Evolutionary conservation across 1,140 invertebrate species (phyloP).

Genomic region (Caerostris darwini): DNA sequence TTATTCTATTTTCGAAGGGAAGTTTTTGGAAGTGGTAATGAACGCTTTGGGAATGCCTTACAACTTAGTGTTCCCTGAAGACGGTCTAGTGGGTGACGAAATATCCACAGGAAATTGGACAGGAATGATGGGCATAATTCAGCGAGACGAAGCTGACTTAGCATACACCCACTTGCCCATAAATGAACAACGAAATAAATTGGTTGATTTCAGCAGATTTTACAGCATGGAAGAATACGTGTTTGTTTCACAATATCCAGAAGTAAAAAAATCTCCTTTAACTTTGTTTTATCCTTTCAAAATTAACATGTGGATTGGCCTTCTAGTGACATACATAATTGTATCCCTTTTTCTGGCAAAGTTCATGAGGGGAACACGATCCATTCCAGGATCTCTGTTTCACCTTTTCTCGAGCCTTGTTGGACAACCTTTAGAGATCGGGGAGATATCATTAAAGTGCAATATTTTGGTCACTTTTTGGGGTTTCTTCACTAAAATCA

Average conservation of each 20-base stretch:
- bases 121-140: slow-evolving; percentile 73
- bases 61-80: not conserved
- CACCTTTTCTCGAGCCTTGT: too few relatives aligned
- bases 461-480: too few relatives aligned
- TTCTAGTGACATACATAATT: not conserved
- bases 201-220: slow-evolving; percentile 81
- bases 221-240: slow-evolving; percentile 49
- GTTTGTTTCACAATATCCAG: not conserved
- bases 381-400: too few relatives aligned
- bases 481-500: too few relatives aligned
- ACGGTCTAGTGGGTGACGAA: not conserved
- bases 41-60: not conserved
- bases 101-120: not conserved
- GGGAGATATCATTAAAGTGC: too few relatives aligned
- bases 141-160: slow-evolving; percentile 80
- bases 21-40: not conserved
- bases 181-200: slow-evolving; percentile 80
- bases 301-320: not conserved
- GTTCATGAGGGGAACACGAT: too few relatives aligned
- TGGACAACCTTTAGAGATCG: too few relatives aligned
- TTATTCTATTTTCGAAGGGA: not conserved
- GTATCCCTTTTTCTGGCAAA: too few relatives aligned
- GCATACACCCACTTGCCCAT: slow-evolving; percentile 82
- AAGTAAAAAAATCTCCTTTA: not conserved
- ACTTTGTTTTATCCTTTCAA: not conserved